Evolutionary conservation across 23 tunicate species (phyloP).

Genomic region (Styela clava): DNA sequence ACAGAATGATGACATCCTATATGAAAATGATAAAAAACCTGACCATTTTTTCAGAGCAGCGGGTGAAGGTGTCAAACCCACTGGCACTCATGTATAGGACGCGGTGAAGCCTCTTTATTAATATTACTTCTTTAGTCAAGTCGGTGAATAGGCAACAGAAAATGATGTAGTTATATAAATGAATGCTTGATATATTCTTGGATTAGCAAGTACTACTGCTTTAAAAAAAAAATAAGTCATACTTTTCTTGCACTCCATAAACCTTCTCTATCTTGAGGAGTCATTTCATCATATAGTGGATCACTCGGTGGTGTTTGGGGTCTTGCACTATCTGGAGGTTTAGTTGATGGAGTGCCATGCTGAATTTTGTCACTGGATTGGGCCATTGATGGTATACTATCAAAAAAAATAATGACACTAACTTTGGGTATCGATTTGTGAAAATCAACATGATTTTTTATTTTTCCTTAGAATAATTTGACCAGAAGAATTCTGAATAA

Average conservation of each 20-base stretch:
- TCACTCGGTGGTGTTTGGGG: constrained; percentile 80
- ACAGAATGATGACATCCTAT: too few species aligned
- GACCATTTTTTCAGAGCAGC: too few species aligned
- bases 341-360: constrained; percentile 74
- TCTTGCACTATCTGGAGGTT: constrained; percentile 76
- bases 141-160: too few species aligned
- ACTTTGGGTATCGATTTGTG: not conserved
- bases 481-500: too few species aligned
- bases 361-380: constrained; percentile 72
- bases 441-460: not conserved
- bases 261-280: constrained; percentile 63
- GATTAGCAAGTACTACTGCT: too few species aligned
- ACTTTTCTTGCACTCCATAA: constrained; percentile 74
- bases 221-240: not conserved
- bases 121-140: too few species aligned
- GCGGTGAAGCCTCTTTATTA: too few species aligned
- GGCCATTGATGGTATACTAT: constrained; percentile 62
- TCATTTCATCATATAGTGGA: constrained; percentile 57
- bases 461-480: not conserved
- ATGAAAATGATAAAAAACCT: too few species aligned
- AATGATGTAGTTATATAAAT: too few species aligned
- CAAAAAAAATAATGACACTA: not conserved
- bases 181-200: too few species aligned
- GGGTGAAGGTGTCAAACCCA: too few species aligned
- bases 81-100: too few species aligned